A percentile compares a stretch with the other conserved stretches of the same genome.
Evolutionary conservation across 2,113 vertebrate genomes (phyloP).

Genomic region (Aptenodytes forsteri): DNA sequence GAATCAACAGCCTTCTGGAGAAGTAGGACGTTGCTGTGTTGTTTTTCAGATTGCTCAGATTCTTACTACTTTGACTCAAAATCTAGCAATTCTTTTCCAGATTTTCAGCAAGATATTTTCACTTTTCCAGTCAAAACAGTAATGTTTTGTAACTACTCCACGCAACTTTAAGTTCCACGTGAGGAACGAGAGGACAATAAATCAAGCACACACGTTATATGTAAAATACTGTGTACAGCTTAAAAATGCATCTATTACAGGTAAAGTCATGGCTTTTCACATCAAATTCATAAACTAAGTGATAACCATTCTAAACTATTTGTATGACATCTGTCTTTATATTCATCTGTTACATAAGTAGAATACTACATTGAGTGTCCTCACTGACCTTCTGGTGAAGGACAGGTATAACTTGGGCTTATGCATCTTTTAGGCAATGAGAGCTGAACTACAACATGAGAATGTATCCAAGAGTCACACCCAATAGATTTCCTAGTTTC

Average conservation of each 20-base stretch:
- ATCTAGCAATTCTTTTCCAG: background rate
- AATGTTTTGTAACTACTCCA: background rate
- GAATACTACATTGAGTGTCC: background rate
- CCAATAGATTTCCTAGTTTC: background rate
- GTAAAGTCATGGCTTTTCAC: background rate
- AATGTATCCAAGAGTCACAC: background rate
- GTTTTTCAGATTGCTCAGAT: background rate
- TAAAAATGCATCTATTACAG: background rate
- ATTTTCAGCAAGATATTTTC: background rate
- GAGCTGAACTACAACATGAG: background rate
- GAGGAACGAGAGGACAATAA: background rate
- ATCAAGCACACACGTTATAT: rapidly evolving
- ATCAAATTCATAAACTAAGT: background rate
- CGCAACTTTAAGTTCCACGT: background rate
- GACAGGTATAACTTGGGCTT: background rate
- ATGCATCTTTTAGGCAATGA: background rate
- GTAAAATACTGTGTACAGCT: background rate
- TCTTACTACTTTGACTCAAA: background rate
- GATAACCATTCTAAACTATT: background rate
- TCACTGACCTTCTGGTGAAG: background rate
- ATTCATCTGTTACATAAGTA: background rate
- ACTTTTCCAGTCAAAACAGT: background rate
- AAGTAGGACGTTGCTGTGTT: background rate
- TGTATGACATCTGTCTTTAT: background rate
- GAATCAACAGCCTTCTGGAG: background rate